phyloP scores from a whole-genome alignment of 2,888 invertebrate species.

The Dorcus hopei region DNA sequence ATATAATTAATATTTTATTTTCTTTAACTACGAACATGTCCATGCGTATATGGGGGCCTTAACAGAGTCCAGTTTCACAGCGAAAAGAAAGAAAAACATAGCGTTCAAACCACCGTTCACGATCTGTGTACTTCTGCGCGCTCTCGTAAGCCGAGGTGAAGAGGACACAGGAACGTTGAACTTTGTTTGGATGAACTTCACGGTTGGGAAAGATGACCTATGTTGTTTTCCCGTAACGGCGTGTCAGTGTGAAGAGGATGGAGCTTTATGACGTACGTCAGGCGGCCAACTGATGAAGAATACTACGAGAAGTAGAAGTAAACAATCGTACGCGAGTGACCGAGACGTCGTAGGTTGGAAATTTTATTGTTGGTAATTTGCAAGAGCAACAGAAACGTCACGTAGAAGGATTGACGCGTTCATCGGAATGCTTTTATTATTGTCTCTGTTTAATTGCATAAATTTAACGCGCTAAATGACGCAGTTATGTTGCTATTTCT shows the following conservation, averaged over 20 bases:
- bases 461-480: too few relatives aligned
- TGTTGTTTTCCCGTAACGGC: background rate
- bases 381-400: slow-evolving; percentile 3
- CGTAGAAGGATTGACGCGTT: background rate
- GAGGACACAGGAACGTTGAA: slow-evolving; percentile 15
- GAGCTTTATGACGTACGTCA: background rate
- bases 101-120: too few relatives aligned
- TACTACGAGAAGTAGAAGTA: slow-evolving; percentile 4
- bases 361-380: slow-evolving; percentile 11
- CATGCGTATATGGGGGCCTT: too few relatives aligned
- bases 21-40: too few relatives aligned
- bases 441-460: too few relatives aligned
- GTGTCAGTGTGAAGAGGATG: background rate
- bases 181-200: slow-evolving; percentile 5
- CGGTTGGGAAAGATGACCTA: background rate
- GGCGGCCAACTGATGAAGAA: slow-evolving; percentile 8
- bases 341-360: slow-evolving; percentile 1
- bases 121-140: too few relatives aligned
- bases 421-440: too few relatives aligned
- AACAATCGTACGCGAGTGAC: slow-evolving; percentile 2
- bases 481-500: too few relatives aligned
- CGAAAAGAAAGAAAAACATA: too few relatives aligned
- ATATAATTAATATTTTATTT: too few relatives aligned
- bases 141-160: slow-evolving; percentile 8
- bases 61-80: too few relatives aligned